Evolutionary conservation across 2,888 invertebrate species (phyloP).

Genomic region (Allacma fusca): DNA sequence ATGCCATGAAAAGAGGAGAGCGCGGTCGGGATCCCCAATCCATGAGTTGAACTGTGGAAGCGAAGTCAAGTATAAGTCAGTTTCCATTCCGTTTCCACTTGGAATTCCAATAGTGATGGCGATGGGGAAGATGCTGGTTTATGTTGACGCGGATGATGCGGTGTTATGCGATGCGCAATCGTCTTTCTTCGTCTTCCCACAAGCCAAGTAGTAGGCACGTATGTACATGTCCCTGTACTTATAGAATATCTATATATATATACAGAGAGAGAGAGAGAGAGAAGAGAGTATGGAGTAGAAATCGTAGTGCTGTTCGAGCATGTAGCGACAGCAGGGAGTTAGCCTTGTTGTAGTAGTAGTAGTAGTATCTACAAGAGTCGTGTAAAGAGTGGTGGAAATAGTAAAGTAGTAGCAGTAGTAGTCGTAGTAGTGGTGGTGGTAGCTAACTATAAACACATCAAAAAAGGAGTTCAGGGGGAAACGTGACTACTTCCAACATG

Average conservation of each 20-base stretch:
- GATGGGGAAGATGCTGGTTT: conserved; percentile 31
- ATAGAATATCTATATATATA: too few species aligned
- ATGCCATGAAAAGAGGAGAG: not conserved
- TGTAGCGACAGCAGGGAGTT: too few species aligned
- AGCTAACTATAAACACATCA: conserved; percentile 16
- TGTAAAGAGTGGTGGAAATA: not conserved
- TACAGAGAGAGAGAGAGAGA: too few species aligned
- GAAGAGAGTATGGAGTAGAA: too few species aligned
- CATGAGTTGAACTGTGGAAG: conserved; percentile 15
- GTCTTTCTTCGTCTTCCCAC: conserved; percentile 28
- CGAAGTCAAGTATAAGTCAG: conserved; percentile 35
- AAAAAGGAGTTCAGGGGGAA: not conserved
- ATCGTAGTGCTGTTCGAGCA: too few species aligned
- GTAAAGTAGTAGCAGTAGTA: not conserved
- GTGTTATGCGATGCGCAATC: conserved; percentile 38
- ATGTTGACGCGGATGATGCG: conserved; percentile 39
- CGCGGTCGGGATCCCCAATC: conserved; percentile 8
- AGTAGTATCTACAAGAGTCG: too few species aligned
- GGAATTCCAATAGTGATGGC: conserved; percentile 37
- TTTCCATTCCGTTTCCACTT: conserved; percentile 30
- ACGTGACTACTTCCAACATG: conserved; percentile 2
- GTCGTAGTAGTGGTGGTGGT: not conserved
- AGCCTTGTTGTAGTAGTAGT: too few species aligned
- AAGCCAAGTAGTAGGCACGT: not conserved
- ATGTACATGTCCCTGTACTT: too few species aligned